Evolutionary conservation across 1,140 invertebrate species (phyloP).

Genomic region (Aphaenogaster rudis): DNA sequence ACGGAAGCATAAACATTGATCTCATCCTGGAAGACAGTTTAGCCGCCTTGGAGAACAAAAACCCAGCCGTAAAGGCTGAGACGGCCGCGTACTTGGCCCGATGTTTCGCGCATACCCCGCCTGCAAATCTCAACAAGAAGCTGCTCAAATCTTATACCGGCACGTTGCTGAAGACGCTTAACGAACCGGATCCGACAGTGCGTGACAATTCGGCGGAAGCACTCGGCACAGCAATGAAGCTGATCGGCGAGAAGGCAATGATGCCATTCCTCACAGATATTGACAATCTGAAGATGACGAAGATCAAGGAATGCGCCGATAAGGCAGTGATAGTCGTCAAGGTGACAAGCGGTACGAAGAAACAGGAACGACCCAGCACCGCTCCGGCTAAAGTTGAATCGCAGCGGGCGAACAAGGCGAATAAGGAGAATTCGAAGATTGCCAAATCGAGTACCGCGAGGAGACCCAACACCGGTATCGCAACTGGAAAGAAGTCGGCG

Average conservation of each 20-base stretch:
- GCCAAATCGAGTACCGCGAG: constrained; percentile 81
- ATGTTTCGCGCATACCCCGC: constrained; percentile 93
- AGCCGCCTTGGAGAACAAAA: constrained; percentile 96
- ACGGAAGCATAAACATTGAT: constrained; percentile 94
- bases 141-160: constrained; percentile 94
- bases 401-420: constrained; percentile 71
- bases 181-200: constrained; percentile 95
- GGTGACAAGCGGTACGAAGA: constrained; percentile 87
- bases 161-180: constrained; percentile 94
- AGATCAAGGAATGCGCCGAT: constrained; percentile 97
- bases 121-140: constrained; percentile 96
- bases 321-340: constrained; percentile 96
- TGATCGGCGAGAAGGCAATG: constrained; percentile 97
- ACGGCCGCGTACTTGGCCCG: constrained; percentile 95
- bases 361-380: constrained; percentile 87
- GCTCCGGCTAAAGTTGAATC: constrained; percentile 85
- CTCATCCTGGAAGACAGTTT: constrained; percentile 94
- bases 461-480: constrained; percentile 86
- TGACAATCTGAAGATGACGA: constrained; percentile 96
- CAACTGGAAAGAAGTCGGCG: constrained; percentile 81
- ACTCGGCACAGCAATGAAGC: constrained; percentile 97
- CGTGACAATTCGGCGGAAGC: constrained; percentile 96
- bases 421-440: constrained; percentile 79
- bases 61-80: constrained; percentile 97
- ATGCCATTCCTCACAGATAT: constrained; percentile 95